Conservation (phyloP, 2,797 vertebrate genomes). For the Tarsius wallacei region DNA sequence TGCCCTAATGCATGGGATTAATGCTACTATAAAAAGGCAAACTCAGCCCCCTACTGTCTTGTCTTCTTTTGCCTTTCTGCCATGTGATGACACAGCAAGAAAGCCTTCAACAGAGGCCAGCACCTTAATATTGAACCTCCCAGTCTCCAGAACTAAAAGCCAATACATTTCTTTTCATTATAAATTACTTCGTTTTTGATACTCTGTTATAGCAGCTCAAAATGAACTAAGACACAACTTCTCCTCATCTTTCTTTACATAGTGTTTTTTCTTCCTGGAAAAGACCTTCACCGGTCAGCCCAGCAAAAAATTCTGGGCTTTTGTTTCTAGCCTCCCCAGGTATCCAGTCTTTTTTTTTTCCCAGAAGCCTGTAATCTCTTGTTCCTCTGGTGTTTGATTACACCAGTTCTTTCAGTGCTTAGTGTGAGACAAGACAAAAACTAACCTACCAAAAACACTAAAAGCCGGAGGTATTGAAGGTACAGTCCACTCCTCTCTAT, state of each 20-base stretch:
- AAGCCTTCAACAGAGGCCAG: background rate
- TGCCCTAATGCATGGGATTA: background rate
- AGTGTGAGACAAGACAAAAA: background rate
- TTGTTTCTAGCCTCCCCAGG: background rate
- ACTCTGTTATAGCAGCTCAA: background rate
- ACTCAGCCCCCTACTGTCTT: background rate
- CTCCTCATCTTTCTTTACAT: background rate
- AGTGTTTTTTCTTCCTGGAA: background rate
- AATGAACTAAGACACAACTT: background rate
- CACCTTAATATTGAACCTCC: background rate
- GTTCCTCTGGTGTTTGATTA: background rate
- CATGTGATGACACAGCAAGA: background rate
- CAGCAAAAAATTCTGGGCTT: background rate
- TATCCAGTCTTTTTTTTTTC: background rate
- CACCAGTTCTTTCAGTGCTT: background rate
- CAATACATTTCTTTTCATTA: background rate
- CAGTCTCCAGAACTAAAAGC: background rate
- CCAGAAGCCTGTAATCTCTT: background rate
- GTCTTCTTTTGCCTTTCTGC: background rate
- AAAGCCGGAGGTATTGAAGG: background rate
- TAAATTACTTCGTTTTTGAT: background rate
- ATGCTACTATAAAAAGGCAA: background rate
- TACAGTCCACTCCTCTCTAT: background rate
- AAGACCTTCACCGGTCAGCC: background rate
- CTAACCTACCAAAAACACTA: background rate